Conservation (phyloP, 2,888 invertebrate species). For the Zaprionus obscuricornis region DNA sequence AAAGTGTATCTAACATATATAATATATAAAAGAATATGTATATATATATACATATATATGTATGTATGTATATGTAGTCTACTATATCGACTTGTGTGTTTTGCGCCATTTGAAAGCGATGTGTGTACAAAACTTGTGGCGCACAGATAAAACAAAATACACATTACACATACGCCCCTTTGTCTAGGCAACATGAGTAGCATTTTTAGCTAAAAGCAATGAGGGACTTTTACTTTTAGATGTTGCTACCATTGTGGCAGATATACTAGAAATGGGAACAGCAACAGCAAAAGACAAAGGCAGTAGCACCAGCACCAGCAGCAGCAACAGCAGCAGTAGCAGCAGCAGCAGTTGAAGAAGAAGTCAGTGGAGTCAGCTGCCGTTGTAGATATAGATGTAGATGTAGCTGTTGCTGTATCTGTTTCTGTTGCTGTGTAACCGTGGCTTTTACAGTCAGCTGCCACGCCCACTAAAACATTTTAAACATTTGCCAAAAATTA, state of each 20-base stretch:
- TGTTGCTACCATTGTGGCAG: slow-evolving; percentile 15
- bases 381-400: too few species aligned
- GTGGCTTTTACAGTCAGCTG: too few species aligned
- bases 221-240: slow-evolving; percentile 28
- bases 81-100: slow-evolving; percentile 15
- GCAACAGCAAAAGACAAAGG: background rate
- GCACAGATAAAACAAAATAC: slow-evolving; percentile 41
- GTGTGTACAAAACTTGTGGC: slow-evolving; percentile 24
- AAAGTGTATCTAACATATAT: too few species aligned
- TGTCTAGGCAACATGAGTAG: slow-evolving; percentile 50
- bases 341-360: background rate
- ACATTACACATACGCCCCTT: slow-evolving; percentile 71
- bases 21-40: too few species aligned
- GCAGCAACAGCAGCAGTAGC: slow-evolving; percentile 1
- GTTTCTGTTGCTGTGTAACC: too few species aligned
- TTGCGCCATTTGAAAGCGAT: slow-evolving; percentile 22
- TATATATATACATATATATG: too few species aligned
- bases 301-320: background rate
- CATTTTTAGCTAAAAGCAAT: slow-evolving; percentile 36
- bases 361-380: too few species aligned
- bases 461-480: slow-evolving; percentile 64
- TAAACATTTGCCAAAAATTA: slow-evolving; percentile 65
- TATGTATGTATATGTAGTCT: too few species aligned
- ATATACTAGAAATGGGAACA: too few species aligned
- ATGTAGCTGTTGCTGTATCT: too few species aligned